These are phyloP conservation scores for Florisuga fusca DNA, from an alignment of 2,797 vertebrate species.

Conservation along the genomic window DNA sequence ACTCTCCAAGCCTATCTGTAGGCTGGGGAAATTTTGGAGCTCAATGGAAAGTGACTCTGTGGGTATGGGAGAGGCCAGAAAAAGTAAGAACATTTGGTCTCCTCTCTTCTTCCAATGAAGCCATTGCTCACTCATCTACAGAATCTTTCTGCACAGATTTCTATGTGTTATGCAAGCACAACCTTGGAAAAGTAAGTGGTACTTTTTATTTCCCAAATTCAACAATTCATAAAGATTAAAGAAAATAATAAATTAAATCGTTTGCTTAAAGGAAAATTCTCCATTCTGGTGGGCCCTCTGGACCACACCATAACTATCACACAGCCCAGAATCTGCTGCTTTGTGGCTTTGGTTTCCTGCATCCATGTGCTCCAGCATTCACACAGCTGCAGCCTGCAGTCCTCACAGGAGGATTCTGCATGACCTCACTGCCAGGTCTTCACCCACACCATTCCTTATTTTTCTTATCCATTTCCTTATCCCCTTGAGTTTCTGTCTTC, in stretches of 20 bases:
- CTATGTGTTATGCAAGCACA: not conserved
- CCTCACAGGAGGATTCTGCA: not conserved
- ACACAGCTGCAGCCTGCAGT: not conserved
- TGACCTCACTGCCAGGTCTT: not conserved
- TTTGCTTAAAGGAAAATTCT: not conserved
- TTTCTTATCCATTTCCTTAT: not conserved
- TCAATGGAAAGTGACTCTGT: not conserved
- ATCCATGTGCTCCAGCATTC: not conserved
- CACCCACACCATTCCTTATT: not conserved
- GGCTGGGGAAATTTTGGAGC: not conserved
- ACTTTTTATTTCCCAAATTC: not conserved
- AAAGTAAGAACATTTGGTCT: not conserved
- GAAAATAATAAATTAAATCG: not conserved
- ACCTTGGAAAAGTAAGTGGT: not conserved
- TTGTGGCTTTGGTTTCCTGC: not conserved
- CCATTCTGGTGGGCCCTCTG: not conserved
- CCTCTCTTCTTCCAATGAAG: not conserved
- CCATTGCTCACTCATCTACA: not conserved
- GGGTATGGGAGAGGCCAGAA: not conserved
- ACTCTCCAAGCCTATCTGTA: not conserved
- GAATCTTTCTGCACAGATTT: not conserved
- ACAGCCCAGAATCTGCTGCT: not conserved
- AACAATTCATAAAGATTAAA: not conserved
- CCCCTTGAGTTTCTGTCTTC: not conserved
- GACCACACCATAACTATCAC: fast-evolving